Percentiles rank a stretch among this genome's conserved stretches.
phyloP scores from a whole-genome alignment of 2,888 invertebrate species.

The Tuberolachnus salignus region DNA sequence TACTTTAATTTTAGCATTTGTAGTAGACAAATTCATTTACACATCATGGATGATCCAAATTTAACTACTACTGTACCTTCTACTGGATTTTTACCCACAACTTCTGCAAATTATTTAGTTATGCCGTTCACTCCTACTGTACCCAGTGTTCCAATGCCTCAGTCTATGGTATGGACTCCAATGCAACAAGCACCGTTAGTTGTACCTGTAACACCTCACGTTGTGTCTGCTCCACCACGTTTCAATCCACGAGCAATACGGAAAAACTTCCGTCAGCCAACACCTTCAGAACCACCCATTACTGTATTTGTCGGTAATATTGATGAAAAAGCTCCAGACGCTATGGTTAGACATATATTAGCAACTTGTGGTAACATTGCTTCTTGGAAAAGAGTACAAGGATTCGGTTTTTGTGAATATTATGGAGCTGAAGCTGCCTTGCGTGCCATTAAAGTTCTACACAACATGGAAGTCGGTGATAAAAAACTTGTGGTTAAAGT shows the following conservation, averaged over 20 bases:
- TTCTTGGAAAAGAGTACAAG: slow-evolving; percentile 96
- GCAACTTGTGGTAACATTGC: slow-evolving; percentile 92
- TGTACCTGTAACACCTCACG: slow-evolving; percentile 47
- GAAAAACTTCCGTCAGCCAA: slow-evolving; percentile 40
- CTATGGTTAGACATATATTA: slow-evolving; percentile 90
- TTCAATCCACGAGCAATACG: slow-evolving; percentile 42
- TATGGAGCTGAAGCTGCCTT: slow-evolving; percentile 94
- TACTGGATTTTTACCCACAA: slow-evolving; percentile 45
- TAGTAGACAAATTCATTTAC: not conserved
- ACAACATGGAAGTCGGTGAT: slow-evolving; percentile 90
- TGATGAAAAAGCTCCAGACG: slow-evolving; percentile 91
- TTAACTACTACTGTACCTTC: slow-evolving; percentile 1
- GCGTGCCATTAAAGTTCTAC: slow-evolving; percentile 88
- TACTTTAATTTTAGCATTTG: slow-evolving; percentile 16
- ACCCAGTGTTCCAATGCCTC: slow-evolving; percentile 48
- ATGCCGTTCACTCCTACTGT: slow-evolving; percentile 52
- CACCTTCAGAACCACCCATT: slow-evolving; percentile 78
- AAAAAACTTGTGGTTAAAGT: slow-evolving; percentile 94
- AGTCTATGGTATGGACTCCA: slow-evolving; percentile 44
- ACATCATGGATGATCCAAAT: slow-evolving; percentile 45
- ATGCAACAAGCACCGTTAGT: slow-evolving; percentile 51
- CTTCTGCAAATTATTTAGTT: slow-evolving; percentile 46
- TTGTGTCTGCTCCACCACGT: slow-evolving; percentile 51
- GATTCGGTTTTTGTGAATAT: slow-evolving; percentile 96
- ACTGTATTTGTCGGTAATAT: slow-evolving; percentile 98